Conservation (phyloP, 2,797 vertebrate species). For the Psittacula echo region DNA sequence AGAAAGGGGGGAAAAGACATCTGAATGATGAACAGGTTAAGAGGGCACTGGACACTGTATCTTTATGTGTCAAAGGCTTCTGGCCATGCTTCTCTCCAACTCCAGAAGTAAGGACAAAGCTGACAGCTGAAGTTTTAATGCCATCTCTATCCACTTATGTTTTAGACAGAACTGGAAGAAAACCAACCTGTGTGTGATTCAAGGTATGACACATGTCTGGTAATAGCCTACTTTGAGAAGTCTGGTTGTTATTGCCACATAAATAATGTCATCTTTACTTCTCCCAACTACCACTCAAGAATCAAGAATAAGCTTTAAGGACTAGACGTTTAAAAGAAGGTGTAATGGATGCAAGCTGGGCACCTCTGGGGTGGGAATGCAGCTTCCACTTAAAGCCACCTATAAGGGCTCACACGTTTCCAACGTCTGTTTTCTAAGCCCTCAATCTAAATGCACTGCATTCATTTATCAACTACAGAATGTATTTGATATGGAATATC, state of each 20-base stretch:
- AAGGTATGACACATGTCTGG: accelerated
- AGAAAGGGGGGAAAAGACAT: background rate
- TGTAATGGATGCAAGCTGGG: background rate
- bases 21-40: background rate
- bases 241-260: background rate
- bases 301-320: background rate
- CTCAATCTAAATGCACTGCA: background rate
- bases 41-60: too few species aligned
- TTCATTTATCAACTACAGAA: background rate
- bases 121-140: background rate
- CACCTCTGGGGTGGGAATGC: background rate
- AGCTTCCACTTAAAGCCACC: background rate
- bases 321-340: background rate
- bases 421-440: background rate
- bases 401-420: background rate
- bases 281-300: background rate
- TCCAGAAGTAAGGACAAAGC: background rate
- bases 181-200: background rate
- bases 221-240: background rate
- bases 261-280: background rate
- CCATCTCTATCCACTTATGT: background rate
- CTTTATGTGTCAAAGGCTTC: background rate
- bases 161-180: background rate
- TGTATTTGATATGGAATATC: background rate
- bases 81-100: background rate